Base-by-base conservation (phyloP, 2,888 invertebrate genomes). In the Drosophila setosimentum region DNA sequence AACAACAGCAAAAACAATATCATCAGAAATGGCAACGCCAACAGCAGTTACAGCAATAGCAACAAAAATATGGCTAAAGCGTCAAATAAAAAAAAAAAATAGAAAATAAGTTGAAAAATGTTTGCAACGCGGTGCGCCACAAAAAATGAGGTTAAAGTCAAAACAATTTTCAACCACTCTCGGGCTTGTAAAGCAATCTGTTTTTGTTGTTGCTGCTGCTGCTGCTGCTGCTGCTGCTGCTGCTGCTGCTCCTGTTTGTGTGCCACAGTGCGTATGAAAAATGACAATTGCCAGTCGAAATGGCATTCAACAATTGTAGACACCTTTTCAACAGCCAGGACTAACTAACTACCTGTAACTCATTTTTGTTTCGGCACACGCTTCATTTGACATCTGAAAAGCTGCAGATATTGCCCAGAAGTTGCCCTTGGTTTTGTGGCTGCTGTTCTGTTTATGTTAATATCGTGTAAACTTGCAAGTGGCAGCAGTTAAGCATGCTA, bases 261-360 rank as follows among this genome's bases (percentile, higher is more conserved):
- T 62, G 74, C 78, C 66, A 83, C 86, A 64, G 61, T 80, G 83
- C 83, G 87, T 83, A 87, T 86, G 81, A 83, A 64, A 78, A 81
- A 83, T 86, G 81, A 76, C 87, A 83, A 78, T 76, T 73, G 75
- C 74, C 62, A 77, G 69, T 69, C 68, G 49, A 73, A 87, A 81
- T 73, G 76, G 74, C 61, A 69, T 55, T 67, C 53, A 76, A 70
- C 68, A 63, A 74, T 71, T 73, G 65, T 42, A 62, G 53, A 66
- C 65, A 67, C 57, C 49, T 24, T 53, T 53, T n/a, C 10, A 64
- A 51, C 35, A 40, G 35, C 8, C 32, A 27, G 21, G 3, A 29
- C 37, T 42, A 16, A 54, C 62, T 33, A 5, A 33, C 33, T 63
- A 48, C 45, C 53, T 54, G 67, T 3, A 66, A 61, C 50, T 67